phyloP scores from a whole-genome alignment of 2,888 invertebrate genomes.

The Andrena bucephala region DNA sequence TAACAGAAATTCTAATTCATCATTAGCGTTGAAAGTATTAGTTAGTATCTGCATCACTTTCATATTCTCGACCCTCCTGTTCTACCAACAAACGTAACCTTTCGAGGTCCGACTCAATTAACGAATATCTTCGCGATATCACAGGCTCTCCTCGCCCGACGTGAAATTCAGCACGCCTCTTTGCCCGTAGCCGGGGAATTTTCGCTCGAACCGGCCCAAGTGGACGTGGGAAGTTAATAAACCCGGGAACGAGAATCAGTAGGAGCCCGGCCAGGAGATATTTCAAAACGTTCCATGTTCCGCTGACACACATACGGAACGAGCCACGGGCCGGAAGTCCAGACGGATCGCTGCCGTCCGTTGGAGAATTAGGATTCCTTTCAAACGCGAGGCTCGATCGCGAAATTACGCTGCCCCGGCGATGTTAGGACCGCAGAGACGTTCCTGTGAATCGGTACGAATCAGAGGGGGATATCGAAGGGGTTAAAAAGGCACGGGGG shows the following conservation, averaged over 20 bases:
- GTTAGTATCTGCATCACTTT: not conserved
- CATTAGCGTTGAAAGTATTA: not conserved
- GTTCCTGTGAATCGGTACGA: slow-evolving; percentile 13
- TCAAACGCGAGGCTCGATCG: slow-evolving; percentile 52
- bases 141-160: not conserved
- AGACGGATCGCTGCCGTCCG: slow-evolving; percentile 30
- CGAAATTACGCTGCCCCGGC: slow-evolving; percentile 54
- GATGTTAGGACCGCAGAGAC: slow-evolving; percentile 43
- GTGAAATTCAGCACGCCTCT: not conserved
- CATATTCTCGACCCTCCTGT: not conserved
- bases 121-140: not conserved
- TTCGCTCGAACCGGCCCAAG: not conserved
- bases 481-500: slow-evolving; percentile 9
- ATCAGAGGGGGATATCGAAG: not conserved
- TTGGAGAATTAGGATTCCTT: slow-evolving; percentile 50
- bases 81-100: not conserved
- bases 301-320: slow-evolving; percentile 13
- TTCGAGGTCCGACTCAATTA: not conserved
- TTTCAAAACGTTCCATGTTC: slow-evolving; percentile 19
- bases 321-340: slow-evolving; percentile 32
- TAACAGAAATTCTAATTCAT: too few relatives aligned
- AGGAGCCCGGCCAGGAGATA: slow-evolving; percentile 4
- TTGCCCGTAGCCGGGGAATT: not conserved
- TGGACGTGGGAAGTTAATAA: slow-evolving; percentile 24
- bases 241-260: not conserved